Percentiles rank a stretch among this genome's conserved stretches.
These are phyloP conservation scores for Macropis europaea DNA, from an alignment of 2,888 invertebrate species.

Conservation along the genomic window DNA sequence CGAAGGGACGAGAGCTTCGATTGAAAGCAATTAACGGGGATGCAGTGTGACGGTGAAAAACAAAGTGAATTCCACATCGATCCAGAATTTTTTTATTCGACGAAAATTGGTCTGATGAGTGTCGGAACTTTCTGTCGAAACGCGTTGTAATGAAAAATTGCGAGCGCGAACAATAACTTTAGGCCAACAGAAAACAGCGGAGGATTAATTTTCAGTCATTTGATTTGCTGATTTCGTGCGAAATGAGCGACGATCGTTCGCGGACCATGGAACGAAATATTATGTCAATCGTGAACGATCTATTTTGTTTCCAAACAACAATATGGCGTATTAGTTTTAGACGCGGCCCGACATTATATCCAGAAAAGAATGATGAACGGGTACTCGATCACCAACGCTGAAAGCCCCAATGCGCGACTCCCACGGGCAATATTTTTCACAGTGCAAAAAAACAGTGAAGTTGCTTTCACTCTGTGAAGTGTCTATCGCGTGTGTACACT, in stretches of 20 bases:
- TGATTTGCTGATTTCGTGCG: not conserved
- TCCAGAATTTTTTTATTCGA: not conserved
- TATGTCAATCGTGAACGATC: constrained; percentile 33
- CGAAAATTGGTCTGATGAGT: no score
- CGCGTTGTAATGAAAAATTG: no score
- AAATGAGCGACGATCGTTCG: not conserved
- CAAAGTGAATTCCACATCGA: not conserved
- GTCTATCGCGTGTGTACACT: not conserved
- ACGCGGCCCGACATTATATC: constrained; percentile 29
- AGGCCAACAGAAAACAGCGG: no score
- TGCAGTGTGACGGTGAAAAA: not conserved
- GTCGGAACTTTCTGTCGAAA: no score
- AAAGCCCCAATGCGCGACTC: constrained; percentile 30
- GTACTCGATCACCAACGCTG: constrained; percentile 45
- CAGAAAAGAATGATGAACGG: constrained; percentile 44
- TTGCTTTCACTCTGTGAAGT: not conserved
- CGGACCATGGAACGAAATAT: not conserved
- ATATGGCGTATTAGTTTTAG: constrained; percentile 31
- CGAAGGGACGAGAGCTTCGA: not conserved
- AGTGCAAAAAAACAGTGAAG: constrained; percentile 16
- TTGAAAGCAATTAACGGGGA: constrained; percentile 15
- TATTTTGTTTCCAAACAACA: constrained; percentile 36
- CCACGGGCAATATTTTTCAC: constrained; percentile 25
- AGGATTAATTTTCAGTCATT: no score
- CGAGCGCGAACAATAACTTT: no score